Evolutionary conservation across 1,140 invertebrate genomes (phyloP).

Genomic region (Cotesia typhae): DNA sequence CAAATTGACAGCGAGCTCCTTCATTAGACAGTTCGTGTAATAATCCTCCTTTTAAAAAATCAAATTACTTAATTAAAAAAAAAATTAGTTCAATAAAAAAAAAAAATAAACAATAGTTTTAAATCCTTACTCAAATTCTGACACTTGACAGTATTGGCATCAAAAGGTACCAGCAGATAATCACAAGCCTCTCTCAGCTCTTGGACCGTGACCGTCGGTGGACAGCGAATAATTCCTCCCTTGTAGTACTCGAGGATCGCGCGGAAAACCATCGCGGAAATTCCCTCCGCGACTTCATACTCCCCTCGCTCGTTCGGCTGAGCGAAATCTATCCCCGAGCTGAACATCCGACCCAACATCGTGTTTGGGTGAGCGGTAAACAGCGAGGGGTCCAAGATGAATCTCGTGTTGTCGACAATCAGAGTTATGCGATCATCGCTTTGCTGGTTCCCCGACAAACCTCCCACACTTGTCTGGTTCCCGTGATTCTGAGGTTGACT

Average conservation of each 20-base stretch:
- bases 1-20: constrained; percentile 96
- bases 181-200: constrained; percentile 98
- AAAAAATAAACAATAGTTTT: constrained; percentile 1
- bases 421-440: constrained; percentile 85
- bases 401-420: constrained; percentile 90
- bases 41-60: constrained; percentile 79
- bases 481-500: constrained; percentile 56
- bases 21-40: constrained; percentile 99
- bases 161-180: constrained; percentile 97
- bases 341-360: constrained; percentile 95
- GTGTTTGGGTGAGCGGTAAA: constrained; percentile 87
- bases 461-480: constrained; percentile 45
- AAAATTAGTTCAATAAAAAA: constrained; percentile 40
- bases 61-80: constrained; percentile 28
- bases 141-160: constrained; percentile 94
- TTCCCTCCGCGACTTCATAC: constrained; percentile 98
- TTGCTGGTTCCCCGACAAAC: constrained; percentile 49
- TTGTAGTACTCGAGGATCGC: constrained; percentile 97
- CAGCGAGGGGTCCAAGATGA: constrained; percentile 88
- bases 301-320: constrained; percentile 96
- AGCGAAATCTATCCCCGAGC: constrained; percentile 90
- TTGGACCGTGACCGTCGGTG: constrained; percentile 84
- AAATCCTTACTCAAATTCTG: constrained; percentile 85
- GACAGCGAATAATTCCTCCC: constrained; percentile 87
- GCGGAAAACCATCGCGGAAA: constrained; percentile 93